A percentile compares a stretch with the other conserved stretches of the same genome.
Evolutionary conservation across 2,797 vertebrate genomes (phyloP).

Genomic region (Hemitrygon akajei): DNA sequence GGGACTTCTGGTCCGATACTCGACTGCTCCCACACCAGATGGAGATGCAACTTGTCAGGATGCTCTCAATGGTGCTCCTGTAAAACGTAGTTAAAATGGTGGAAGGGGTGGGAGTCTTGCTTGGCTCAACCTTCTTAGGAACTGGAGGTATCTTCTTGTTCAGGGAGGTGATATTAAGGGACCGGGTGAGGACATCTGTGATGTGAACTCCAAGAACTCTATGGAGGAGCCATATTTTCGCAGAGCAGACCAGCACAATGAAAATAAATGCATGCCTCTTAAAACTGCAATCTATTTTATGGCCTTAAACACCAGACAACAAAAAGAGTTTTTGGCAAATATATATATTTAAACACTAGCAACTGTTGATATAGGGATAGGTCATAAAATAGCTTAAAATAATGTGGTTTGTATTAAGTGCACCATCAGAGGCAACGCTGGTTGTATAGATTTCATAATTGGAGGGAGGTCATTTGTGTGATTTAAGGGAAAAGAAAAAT

Average conservation of each 20-base stretch:
- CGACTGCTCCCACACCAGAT: too few relatives aligned
- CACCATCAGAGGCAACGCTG: not conserved
- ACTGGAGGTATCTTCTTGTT: too few relatives aligned
- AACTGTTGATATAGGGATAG: not conserved
- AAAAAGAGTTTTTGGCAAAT: not conserved
- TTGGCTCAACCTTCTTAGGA: too few relatives aligned
- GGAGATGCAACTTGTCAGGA: too few relatives aligned
- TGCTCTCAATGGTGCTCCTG: too few relatives aligned
- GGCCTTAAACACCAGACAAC: not conserved
- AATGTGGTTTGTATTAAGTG: slow-evolving; percentile 26
- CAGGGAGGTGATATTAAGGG: too few relatives aligned
- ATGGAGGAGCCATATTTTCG: too few relatives aligned
- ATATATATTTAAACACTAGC: not conserved
- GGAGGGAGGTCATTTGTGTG: not conserved
- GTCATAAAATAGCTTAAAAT: not conserved
- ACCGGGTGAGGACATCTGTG: too few relatives aligned
- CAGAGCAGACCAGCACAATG: not conserved
- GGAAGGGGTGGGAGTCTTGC: too few relatives aligned
- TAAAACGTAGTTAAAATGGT: too few relatives aligned
- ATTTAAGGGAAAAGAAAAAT: slow-evolving; percentile 17
- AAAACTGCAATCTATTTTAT: not conserved
- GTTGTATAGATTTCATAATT: slow-evolving; percentile 9
- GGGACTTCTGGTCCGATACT: too few relatives aligned
- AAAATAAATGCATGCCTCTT: not conserved
- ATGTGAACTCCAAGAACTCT: too few relatives aligned